phyloP scores from a whole-genome alignment of 1,140 invertebrate genomes.

The Paralvinella palmiformis region DNA sequence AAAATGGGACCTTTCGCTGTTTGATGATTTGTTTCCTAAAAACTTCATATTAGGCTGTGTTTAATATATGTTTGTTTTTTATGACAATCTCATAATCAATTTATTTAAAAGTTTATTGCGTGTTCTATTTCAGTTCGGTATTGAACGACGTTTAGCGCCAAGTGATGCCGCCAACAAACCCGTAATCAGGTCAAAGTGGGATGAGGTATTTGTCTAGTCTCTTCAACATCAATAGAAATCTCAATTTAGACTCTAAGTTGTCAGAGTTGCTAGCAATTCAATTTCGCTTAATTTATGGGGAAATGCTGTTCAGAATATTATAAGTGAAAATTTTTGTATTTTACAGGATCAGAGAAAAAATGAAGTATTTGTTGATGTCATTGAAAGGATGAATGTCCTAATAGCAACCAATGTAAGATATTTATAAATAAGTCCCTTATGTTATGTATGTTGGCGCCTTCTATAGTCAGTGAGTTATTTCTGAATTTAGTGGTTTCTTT shows the following conservation, averaged over 20 bases:
- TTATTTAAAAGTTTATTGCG: no score
- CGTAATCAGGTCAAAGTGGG: conserved; percentile 19
- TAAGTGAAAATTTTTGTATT: neutral
- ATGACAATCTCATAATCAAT: no score
- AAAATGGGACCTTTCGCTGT: no score
- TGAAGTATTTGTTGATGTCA: conserved; percentile 42
- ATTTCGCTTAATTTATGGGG: no score
- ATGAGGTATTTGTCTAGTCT: conserved; percentile 20
- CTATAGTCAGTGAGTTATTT: no score
- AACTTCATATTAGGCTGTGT: no score
- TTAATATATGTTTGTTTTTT: no score
- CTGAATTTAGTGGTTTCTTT: no score
- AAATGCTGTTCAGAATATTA: neutral
- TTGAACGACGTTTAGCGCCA: conserved; percentile 31
- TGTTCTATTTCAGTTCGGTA: conserved; percentile 35
- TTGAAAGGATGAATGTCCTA: conserved; percentile 35
- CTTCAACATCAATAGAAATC: neutral
- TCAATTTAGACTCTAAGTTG: conserved; percentile 10
- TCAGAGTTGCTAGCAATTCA: no score
- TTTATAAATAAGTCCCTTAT: neutral
- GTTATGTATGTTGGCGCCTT: no score
- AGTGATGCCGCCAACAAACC: conserved; percentile 29
- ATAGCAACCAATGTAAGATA: conserved; percentile 35
- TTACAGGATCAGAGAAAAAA: conserved; percentile 31
- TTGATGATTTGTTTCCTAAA: no score